Evolutionary conservation across 2,797 vertebrate species (phyloP), one percentile per base, ranked within the genome.

Genomic region (Sciaenops ocellatus): DNA sequence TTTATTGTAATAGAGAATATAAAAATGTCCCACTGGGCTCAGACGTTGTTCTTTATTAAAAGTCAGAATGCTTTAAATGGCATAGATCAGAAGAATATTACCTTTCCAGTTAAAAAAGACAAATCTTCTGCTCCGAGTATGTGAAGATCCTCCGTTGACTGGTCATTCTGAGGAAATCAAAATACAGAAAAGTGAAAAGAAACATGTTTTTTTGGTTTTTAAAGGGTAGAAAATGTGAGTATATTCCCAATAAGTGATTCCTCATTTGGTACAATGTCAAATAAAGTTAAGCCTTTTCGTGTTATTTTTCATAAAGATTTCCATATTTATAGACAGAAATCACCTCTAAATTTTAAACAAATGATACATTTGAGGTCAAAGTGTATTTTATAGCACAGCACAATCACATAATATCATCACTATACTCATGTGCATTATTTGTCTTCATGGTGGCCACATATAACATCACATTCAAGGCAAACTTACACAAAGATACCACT

Each of bases 101-200:
- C 97, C 97, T 99, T 98, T 86, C 97, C 98, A 51, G 90, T 90
- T 89, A 98, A 94, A 73, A 95, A 94, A 42, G 97, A 96, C 85
- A 99, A 94, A 88, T 97, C 97, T 55, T 97, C 95, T 16, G 93
- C 96, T 93, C 96, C 97, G 0, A 96, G 91, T 63, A 98, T 97
- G 87, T 97, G 97, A 80, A 97, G 96, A 89, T 97, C 95, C 68
- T 95, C 94, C 73, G 95, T 96, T 3, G 96, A 97, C 52, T 96
- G 94, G 87, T 98, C 97, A 60, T 99, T 98, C 98, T 99, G 86
- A 54, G 48, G 63, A 79, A 57, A 81, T 34, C 20, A 64, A 78
- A 78, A 89, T 13, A 10, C 48, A 51, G 7, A 60, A 50, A 62
- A 56, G 22, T 1, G 6, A 26, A 38, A 47, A n/a, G 12, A 7